Evolutionary conservation across 2,888 invertebrate species (phyloP).

Genomic region (Trissolcus japonicus): DNA sequence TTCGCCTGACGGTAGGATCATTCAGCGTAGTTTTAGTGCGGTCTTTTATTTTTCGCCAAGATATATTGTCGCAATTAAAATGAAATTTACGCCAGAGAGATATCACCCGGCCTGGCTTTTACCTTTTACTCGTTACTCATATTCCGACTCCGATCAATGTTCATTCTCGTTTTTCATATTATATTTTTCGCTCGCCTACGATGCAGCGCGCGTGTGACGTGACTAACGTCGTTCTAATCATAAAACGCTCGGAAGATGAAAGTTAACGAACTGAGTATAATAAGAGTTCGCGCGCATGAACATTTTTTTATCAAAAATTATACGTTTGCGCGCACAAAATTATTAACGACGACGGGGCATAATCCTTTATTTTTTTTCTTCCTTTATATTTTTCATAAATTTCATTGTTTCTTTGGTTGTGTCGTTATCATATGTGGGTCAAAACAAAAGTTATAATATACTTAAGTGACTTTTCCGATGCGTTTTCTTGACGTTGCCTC

Average conservation of each 20-base stretch:
- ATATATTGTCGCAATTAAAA: constrained; percentile 43
- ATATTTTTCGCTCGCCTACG: constrained; percentile 20
- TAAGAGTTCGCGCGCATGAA: constrained; percentile 34
- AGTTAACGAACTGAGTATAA: constrained; percentile 53
- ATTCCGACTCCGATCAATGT: constrained; percentile 4
- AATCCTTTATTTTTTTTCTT: constrained; percentile 3
- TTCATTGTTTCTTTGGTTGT: constrained; percentile 8
- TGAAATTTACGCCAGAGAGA: constrained; percentile 32
- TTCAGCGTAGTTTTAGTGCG: constrained; percentile 29
- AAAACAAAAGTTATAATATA: constrained; percentile 15
- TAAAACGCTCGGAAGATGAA: constrained; percentile 46
- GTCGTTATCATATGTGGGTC: constrained; percentile 46
- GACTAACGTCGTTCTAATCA: constrained; percentile 47
- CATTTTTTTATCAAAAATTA: constrained; percentile 45
- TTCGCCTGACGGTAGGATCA: constrained; percentile 41
- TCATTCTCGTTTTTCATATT: constrained; percentile 22
- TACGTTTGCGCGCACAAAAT: constrained; percentile 26
- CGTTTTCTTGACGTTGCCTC: constrained; percentile 35
- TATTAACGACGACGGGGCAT: not conserved
- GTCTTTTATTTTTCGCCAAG: constrained; percentile 11
- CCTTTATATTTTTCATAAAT: not conserved
- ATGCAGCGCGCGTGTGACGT: constrained; percentile 34
- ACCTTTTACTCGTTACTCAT: not conserved
- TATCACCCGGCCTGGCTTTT: not conserved
- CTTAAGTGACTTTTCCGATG: constrained; percentile 21